Base-by-base conservation (phyloP, 2,888 invertebrate species). In the Bhutanitis thaidina region DNA sequence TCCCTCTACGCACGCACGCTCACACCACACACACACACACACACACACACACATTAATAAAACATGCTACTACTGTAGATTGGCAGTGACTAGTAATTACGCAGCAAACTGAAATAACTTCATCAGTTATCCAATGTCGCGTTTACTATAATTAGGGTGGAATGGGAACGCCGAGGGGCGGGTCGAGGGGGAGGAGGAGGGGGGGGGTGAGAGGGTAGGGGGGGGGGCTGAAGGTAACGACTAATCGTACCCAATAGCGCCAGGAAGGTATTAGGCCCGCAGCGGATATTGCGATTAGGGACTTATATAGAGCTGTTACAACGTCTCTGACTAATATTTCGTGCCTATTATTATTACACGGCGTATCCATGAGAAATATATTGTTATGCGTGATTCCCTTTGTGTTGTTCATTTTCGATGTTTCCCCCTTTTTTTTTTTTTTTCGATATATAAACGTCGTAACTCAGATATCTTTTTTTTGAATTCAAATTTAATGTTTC, bases 261-360 rank as follows among this genome's bases (percentile, higher is more conserved):
- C n/a, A 43, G 50, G 55, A 49, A 52, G 52, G 52, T 49, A 58
- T 58, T 55, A 55, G 30, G 53, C 43, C 49, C 49, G 35, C 34
- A 25, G 46, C 47, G 54, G 55, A 53, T 43, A 54, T 54, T 55
- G 49, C 34, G n/a, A 43, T 41, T 41, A 13, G 20, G 53, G 53
- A 57, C 32, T 46, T 55, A 40, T 46, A 54, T 49, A 46, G 57
- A 58, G 58, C 36, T 56, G 54, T 50, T 52, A 50, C 38, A 39
- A 30, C 37, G 34, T 47, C 16, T 46, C 16, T 15, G 20, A 14
- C 27, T n/a, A 29, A 34, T 34, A 40, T 47, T 47, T 32, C 9
- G 38, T 10, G 30, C 10, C 30, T 3, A 10, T 30, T 30, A n/a
- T 30, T 30, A 10, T 30, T 10, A 4, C 10, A 10, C 10, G 30